A percentile compares a stretch with the other conserved stretches of the same genome.
These are phyloP conservation scores for Lomographa bimaculata DNA, from an alignment of 2,888 invertebrate genomes.

Conservation along the genomic window DNA sequence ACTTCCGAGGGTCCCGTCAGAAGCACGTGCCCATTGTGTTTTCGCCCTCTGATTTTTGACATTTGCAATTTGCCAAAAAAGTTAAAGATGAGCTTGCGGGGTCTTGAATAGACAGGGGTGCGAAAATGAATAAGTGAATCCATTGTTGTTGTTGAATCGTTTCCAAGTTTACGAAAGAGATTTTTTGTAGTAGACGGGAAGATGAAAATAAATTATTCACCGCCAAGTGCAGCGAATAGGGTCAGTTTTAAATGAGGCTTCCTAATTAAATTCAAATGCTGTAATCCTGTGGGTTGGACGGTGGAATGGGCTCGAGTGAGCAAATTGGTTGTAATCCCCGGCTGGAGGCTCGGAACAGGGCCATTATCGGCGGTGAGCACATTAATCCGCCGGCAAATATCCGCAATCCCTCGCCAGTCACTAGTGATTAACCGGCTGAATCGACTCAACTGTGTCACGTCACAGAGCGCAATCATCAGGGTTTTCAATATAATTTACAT, in stretches of 20 bases:
- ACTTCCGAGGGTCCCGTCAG: slow-evolving; percentile 42
- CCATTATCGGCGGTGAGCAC: slow-evolving; percentile 49
- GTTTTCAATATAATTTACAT: too few relatives aligned
- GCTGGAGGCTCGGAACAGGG: slow-evolving; percentile 29
- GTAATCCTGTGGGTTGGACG: slow-evolving; percentile 35
- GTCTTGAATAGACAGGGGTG: slow-evolving; percentile 33
- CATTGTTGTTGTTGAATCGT: slow-evolving; percentile 22
- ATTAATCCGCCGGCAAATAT: slow-evolving; percentile 57
- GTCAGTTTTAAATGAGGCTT: slow-evolving; percentile 13
- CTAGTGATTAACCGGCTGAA: slow-evolving; percentile 57
- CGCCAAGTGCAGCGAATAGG: slow-evolving; percentile 13
- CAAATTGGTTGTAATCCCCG: slow-evolving; percentile 55
- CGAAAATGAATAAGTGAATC: slow-evolving; percentile 15
- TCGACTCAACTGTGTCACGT: slow-evolving; percentile 40
- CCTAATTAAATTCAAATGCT: slow-evolving; percentile 33
- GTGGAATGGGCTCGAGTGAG: slow-evolving; percentile 37
- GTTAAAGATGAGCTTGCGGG: slow-evolving; percentile 24
- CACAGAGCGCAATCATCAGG: slow-evolving; percentile 11
- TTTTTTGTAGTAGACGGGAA: neutral
- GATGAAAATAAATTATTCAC: slow-evolving; percentile 12
- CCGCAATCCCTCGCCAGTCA: slow-evolving; percentile 49
- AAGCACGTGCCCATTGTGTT: slow-evolving; percentile 40
- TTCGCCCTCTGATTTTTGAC: slow-evolving; percentile 41
- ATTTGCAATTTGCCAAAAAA: slow-evolving; percentile 46
- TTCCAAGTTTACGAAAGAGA: slow-evolving; percentile 13